phyloP scores from a whole-genome alignment of 1,140 invertebrate species.

The Heliothis virescens region DNA sequence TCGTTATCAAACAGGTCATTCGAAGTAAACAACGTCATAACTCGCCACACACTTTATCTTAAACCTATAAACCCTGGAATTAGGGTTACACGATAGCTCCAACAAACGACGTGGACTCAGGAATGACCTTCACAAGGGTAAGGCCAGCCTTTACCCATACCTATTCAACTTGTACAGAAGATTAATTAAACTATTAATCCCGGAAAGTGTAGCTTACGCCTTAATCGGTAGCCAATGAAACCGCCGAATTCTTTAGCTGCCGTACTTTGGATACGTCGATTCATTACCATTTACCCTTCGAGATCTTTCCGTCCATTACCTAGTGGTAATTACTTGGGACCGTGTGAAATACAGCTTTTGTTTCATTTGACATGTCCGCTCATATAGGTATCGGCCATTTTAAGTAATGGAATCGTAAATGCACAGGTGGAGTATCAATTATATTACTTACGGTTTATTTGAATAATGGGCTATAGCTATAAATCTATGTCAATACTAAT shows the following conservation, averaged over 20 bases:
- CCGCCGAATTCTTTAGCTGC: constrained; percentile 43
- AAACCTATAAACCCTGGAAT: constrained; percentile 21
- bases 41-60: background rate
- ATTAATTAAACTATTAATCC: constrained; percentile 49
- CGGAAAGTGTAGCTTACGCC: constrained; percentile 40
- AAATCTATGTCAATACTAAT: too few species aligned
- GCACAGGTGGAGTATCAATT: constrained; percentile 8
- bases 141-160: background rate
- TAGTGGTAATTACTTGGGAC: constrained; percentile 52
- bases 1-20: background rate
- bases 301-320: constrained; percentile 53
- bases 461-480: too few species aligned
- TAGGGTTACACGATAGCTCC: constrained; percentile 7
- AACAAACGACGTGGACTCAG: constrained; percentile 24
- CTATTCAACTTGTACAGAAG: constrained; percentile 41
- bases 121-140: constrained; percentile 10
- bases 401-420: constrained; percentile 58
- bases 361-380: constrained; percentile 48
- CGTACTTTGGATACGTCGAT: constrained; percentile 37
- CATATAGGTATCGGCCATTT: constrained; percentile 59
- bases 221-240: constrained; percentile 45
- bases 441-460: too few species aligned
- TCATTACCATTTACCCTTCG: constrained; percentile 42
- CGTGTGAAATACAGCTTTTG: constrained; percentile 51
- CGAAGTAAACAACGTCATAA: constrained; percentile 14